These are phyloP conservation scores for Dasysyrphus albostriatus DNA, from an alignment of 2,888 invertebrate genomes.

Conservation along the genomic window DNA sequence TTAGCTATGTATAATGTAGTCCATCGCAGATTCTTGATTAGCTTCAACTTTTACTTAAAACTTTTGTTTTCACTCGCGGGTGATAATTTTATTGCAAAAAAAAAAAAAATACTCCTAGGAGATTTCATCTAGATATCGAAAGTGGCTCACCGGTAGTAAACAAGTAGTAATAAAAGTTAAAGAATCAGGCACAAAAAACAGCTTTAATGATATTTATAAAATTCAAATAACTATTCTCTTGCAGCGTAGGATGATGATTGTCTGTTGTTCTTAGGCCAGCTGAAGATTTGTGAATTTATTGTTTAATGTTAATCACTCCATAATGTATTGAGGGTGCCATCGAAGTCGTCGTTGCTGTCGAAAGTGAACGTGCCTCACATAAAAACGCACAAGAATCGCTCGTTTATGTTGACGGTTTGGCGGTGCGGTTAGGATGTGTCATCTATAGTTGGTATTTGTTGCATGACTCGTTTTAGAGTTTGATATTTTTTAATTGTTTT, in stretches of 20 bases:
- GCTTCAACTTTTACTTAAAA: constrained; percentile 56
- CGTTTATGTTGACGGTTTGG: neutral
- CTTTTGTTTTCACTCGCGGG: constrained; percentile 13
- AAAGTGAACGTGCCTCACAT: constrained; percentile 57
- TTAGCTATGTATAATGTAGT: neutral
- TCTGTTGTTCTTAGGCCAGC: neutral
- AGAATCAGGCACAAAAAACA: neutral
- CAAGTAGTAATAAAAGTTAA: neutral
- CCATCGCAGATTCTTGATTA: constrained; percentile 3
- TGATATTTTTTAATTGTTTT: constrained; percentile 37
- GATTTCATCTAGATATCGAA: constrained; percentile 59
- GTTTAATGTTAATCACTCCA: constrained; percentile 65
- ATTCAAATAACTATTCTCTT: constrained; percentile 43
- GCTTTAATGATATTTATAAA: constrained; percentile 52
- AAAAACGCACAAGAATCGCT: constrained; percentile 32
- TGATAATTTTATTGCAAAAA: neutral
- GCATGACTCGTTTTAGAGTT: constrained; percentile 43
- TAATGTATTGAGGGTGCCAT: constrained; percentile 59
- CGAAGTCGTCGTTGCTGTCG: neutral
- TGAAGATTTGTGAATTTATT: constrained; percentile 45
- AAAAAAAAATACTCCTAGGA: constrained; percentile 12
- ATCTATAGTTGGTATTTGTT: constrained; percentile 43
- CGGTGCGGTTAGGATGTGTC: neutral
- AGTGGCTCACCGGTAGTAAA: constrained; percentile 37
- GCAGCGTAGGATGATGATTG: neutral